phyloP scores from a whole-genome alignment of 2,888 invertebrate genomes.

The Sisyra terminalis region DNA sequence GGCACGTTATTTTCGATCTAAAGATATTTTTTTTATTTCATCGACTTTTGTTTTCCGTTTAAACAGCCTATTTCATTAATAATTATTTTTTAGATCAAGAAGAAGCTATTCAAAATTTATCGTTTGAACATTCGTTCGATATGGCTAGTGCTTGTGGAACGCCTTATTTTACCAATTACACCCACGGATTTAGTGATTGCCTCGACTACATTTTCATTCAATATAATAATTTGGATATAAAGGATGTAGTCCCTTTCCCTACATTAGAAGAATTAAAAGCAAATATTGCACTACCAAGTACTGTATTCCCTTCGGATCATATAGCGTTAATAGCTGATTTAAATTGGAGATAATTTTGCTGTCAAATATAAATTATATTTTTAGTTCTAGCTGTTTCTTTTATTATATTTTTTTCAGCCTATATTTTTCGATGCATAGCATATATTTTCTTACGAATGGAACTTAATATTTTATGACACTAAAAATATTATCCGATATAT shows the following conservation, averaged over 20 bases:
- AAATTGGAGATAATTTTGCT: constrained; percentile 25
- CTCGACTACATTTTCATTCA: constrained; percentile 87
- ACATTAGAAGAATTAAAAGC: constrained; percentile 55
- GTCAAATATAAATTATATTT: neutral
- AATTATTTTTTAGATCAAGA: constrained; percentile 34
- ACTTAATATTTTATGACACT: too few relatives aligned
- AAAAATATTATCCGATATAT: too few relatives aligned
- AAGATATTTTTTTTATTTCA: too few relatives aligned
- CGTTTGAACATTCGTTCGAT: constrained; percentile 43
- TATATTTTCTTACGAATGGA: too few relatives aligned
- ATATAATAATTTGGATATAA: constrained; percentile 38
- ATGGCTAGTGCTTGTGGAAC: constrained; percentile 73
- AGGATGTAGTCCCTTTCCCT: constrained; percentile 67
- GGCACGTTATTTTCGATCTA: too few relatives aligned
- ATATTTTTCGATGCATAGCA: too few relatives aligned
- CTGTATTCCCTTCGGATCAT: constrained; percentile 88
- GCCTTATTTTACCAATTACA: constrained; percentile 75
- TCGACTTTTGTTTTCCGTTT: too few relatives aligned
- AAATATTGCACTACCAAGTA: constrained; percentile 70
- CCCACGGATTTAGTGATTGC: constrained; percentile 67
- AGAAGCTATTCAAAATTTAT: constrained; percentile 45
- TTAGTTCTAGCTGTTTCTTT: neutral
- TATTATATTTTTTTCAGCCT: constrained; percentile 1
- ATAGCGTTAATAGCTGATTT: constrained; percentile 76
- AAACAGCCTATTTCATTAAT: constrained; percentile 3